These are phyloP conservation scores for Lasioglossum pauxillum DNA, from an alignment of 2,888 invertebrate genomes.

Conservation along the genomic window DNA sequence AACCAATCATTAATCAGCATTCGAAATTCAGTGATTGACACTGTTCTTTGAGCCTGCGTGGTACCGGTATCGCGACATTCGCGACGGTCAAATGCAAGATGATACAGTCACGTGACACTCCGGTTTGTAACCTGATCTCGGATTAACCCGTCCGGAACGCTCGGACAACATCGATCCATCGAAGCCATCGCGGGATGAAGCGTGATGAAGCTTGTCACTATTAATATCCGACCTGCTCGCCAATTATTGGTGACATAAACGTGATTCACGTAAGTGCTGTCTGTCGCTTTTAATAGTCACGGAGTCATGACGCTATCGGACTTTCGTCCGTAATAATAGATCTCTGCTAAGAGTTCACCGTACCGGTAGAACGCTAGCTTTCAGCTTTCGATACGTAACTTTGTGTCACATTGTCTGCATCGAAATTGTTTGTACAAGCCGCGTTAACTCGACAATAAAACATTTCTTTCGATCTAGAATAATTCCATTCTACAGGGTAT, in stretches of 20 bases:
- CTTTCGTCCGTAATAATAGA: neutral
- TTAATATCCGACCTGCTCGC: conserved; percentile 36
- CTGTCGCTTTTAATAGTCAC: conserved; percentile 50
- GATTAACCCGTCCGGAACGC: conserved; percentile 33
- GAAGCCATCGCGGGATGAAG: conserved; percentile 44
- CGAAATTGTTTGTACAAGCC: too few species aligned
- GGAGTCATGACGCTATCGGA: neutral
- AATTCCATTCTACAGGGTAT: too few species aligned
- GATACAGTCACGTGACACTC: conserved; percentile 2
- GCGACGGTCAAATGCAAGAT: neutral
- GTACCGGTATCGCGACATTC: neutral
- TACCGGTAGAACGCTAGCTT: neutral
- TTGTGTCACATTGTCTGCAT: neutral
- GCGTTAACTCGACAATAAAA: too few species aligned
- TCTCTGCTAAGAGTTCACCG: neutral
- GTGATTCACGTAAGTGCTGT: conserved; percentile 38
- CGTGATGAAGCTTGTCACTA: conserved; percentile 47
- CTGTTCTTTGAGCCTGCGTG: neutral
- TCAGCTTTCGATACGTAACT: neutral
- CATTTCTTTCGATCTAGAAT: too few species aligned
- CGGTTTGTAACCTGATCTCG: conserved; percentile 34
- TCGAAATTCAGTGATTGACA: neutral
- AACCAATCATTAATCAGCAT: neutral
- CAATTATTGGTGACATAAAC: conserved; percentile 51
- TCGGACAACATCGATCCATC: conserved; percentile 50